Evolutionary conservation across 1,140 invertebrate species (phyloP), one percentile per base, ranked within the genome.

Genomic region (Colletes gigas): DNA sequence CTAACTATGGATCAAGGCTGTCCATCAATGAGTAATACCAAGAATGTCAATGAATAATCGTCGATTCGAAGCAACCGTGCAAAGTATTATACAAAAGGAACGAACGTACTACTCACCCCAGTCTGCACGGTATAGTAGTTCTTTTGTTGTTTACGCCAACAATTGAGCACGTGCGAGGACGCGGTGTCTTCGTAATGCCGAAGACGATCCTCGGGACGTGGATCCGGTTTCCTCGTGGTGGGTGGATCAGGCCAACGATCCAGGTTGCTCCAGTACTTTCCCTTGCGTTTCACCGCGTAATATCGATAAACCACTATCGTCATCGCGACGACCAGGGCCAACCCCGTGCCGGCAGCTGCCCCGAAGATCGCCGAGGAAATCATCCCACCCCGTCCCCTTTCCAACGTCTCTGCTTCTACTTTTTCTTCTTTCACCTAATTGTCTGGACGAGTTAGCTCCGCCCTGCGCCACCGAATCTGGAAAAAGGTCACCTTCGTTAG

Each of bases 281-380:
- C 92, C 50, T 93, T 93, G 57, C 92, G 92, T 62, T 94, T 93
- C 4, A 92, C 83, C 8, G 94, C 90, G 85, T 96, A 95, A 83
- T 96, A 96, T 62, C 95, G 94, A 85, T 95, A 96, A 78, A 96
- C 92, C 17, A 96, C 94, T 70, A 96, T 94, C 1, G 95, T 96
- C 85, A 96, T 94, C 9, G 95, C 95, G 41, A 96, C 93, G 39
- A 96, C 87, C 9, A 96, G 87, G 0, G 95, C 95, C 55, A 95
- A 88, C 4, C 95, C 95, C 4, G 95, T 95, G 5, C 95, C 95
- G 2, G 95, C 92, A 0, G 95, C 95, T 14, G 95, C 95, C 2
- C 95, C 95, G 21, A 96, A 89, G 39, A 96, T 94, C 39, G 95
- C 95, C 10, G 95, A 94, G 55, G 94, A 94, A 55, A 95, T 94